A percentile compares a stretch with the other conserved stretches of the same genome.
These are phyloP conservation scores for Calidris pygmaea DNA, from an alignment of 2,113 vertebrate genomes.

Conservation along the genomic window DNA sequence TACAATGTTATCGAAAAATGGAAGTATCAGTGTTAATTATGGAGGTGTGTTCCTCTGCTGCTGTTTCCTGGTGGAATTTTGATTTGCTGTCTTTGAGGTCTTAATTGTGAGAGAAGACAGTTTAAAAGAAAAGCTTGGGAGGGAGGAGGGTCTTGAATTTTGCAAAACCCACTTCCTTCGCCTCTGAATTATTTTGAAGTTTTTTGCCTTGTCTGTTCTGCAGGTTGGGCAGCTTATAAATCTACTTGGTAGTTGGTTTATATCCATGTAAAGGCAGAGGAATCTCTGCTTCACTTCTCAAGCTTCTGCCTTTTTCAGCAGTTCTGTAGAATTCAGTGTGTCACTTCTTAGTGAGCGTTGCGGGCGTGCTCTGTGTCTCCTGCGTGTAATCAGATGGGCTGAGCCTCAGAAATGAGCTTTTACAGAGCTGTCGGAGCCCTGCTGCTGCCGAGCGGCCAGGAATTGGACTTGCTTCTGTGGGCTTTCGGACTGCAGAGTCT, in stretches of 20 bases:
- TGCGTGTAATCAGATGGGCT: not conserved
- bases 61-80: not conserved
- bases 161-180: not conserved
- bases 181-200: not conserved
- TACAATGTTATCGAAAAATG: not conserved
- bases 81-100: not conserved
- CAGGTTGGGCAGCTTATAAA: not conserved
- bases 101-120: not conserved
- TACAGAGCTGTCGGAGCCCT: not conserved
- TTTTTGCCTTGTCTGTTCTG: not conserved
- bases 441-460: not conserved
- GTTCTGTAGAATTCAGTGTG: not conserved
- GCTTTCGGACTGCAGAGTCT: not conserved
- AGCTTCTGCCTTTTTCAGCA: not conserved
- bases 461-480: not conserved
- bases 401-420: not conserved
- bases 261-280: not conserved
- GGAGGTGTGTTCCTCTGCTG: not conserved
- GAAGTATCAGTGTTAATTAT: not conserved
- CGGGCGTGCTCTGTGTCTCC: accelerated
- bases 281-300: not conserved
- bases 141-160: not conserved
- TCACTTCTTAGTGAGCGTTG: accelerated
- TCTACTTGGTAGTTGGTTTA: too few species aligned
- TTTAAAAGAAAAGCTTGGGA: not conserved